A percentile compares a stretch with the other conserved stretches of the same genome.
Evolutionary conservation across 2,797 vertebrate genomes (phyloP).

Genomic region (Fistularia tabacaria): DNA sequence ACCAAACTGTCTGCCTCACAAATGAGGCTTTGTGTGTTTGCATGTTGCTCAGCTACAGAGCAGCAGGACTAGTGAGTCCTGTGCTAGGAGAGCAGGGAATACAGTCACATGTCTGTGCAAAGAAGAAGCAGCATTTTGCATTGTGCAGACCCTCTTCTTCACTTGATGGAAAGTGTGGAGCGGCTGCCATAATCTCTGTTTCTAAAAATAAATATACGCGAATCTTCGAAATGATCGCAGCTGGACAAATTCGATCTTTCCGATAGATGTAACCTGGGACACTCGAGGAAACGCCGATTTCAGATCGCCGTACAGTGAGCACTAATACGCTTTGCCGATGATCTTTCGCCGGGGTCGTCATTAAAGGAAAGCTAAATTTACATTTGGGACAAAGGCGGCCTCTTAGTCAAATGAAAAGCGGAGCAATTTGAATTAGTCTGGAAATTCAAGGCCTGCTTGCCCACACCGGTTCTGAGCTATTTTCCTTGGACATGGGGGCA

Average conservation of each 20-base stretch:
- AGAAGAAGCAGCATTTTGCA: slow-evolving; percentile 59
- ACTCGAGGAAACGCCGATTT: slow-evolving; percentile 40
- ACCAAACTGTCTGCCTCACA: slow-evolving; percentile 67
- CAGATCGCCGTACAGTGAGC: neutral
- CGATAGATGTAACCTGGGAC: slow-evolving; percentile 64
- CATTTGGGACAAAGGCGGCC: too few species aligned
- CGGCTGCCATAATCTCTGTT: slow-evolving; percentile 37
- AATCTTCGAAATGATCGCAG: slow-evolving; percentile 51
- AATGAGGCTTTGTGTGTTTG: slow-evolving; percentile 79
- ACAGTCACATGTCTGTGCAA: slow-evolving; percentile 48
- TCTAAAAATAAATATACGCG: slow-evolving; percentile 63
- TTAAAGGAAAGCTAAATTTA: too few species aligned
- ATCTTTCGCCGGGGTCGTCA: too few species aligned
- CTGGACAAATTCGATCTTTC: slow-evolving; percentile 59
- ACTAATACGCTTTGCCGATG: slow-evolving; percentile 33
- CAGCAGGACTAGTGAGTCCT: slow-evolving; percentile 46
- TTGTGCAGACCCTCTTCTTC: slow-evolving; percentile 46
- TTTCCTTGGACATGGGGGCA: too few species aligned
- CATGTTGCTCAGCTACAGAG: slow-evolving; percentile 78
- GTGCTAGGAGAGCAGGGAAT: slow-evolving; percentile 47
- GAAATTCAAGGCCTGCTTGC: too few species aligned
- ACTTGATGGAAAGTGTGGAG: slow-evolving; percentile 51
- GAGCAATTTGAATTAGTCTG: too few species aligned
- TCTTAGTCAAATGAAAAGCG: too few species aligned
- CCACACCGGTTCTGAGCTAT: too few species aligned